A percentile compares a stretch with the other conserved stretches of the same genome.
Evolutionary conservation across 2,888 invertebrate species (phyloP).

Genomic region (Pandemis heparana): DNA sequence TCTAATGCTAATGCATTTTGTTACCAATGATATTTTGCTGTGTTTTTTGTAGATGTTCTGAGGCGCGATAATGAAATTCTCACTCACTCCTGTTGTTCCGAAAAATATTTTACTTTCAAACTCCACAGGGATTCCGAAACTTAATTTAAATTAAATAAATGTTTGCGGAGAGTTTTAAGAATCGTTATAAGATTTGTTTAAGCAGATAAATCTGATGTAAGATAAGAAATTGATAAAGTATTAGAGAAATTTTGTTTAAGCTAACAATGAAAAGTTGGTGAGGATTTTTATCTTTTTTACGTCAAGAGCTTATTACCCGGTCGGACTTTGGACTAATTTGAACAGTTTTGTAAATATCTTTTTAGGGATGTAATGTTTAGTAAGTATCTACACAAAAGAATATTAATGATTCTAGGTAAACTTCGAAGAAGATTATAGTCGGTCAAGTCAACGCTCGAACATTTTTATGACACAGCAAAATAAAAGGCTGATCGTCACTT

Average conservation of each 20-base stretch:
- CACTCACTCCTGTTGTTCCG: constrained; percentile 35
- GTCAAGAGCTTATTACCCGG: constrained; percentile 31
- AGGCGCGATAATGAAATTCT: constrained; percentile 45
- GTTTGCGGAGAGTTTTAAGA: constrained; percentile 25
- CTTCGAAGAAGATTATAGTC: neutral
- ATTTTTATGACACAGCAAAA: too few relatives aligned
- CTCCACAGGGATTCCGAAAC: constrained; percentile 35
- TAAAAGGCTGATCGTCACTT: too few relatives aligned
- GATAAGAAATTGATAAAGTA: constrained; percentile 35
- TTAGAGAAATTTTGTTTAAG: constrained; percentile 26
- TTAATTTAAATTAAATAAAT: constrained; percentile 39
- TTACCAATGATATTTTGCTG: constrained; percentile 60
- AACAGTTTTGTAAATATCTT: constrained; percentile 32
- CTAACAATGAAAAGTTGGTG: constrained; percentile 36
- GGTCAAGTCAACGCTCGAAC: too few relatives aligned
- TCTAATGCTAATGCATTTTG: constrained; percentile 58
- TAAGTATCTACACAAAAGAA: neutral
- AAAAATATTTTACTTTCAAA: constrained; percentile 37
- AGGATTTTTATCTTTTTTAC: constrained; percentile 34
- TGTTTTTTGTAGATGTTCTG: constrained; percentile 37
- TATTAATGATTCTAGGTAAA: neutral
- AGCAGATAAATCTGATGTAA: constrained; percentile 20
- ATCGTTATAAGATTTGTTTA: constrained; percentile 27
- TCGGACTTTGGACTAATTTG: constrained; percentile 22
- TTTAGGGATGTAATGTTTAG: constrained; percentile 1